Evolutionary conservation across 2,888 invertebrate species (phyloP).

Genomic region (Acanthosepion pharaonis): DNA sequence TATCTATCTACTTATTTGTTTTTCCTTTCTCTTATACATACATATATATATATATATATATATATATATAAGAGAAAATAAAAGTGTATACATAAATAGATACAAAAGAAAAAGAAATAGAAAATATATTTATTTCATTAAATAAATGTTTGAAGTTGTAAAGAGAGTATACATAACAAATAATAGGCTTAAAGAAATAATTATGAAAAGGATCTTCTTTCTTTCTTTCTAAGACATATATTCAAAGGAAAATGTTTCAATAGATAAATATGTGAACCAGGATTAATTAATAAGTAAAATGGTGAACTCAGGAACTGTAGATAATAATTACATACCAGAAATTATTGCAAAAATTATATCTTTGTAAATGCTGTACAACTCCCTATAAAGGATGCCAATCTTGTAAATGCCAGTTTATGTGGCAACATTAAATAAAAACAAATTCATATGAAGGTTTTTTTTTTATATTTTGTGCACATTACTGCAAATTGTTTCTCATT

Average conservation of each 20-base stretch:
- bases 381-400: not conserved
- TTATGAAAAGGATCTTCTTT: not conserved
- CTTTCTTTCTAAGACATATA: not conserved
- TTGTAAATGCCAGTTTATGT: not conserved
- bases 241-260: conserved; percentile 36
- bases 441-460: not conserved
- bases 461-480: not conserved
- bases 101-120: not conserved
- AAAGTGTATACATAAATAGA: not conserved
- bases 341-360: not conserved
- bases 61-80: too few relatives aligned
- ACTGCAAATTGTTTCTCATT: not conserved
- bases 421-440: not conserved
- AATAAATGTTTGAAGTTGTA: not conserved
- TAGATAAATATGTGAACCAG: not conserved
- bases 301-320: not conserved
- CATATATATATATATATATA: not conserved
- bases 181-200: not conserved
- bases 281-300: not conserved
- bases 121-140: not conserved
- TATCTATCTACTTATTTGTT: not conserved
- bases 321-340: not conserved
- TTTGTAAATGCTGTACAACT: not conserved
- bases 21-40: not conserved
- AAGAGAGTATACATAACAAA: not conserved